phyloP scores from a whole-genome alignment of 2,113 vertebrate species.

The Colaptes auratus region DNA sequence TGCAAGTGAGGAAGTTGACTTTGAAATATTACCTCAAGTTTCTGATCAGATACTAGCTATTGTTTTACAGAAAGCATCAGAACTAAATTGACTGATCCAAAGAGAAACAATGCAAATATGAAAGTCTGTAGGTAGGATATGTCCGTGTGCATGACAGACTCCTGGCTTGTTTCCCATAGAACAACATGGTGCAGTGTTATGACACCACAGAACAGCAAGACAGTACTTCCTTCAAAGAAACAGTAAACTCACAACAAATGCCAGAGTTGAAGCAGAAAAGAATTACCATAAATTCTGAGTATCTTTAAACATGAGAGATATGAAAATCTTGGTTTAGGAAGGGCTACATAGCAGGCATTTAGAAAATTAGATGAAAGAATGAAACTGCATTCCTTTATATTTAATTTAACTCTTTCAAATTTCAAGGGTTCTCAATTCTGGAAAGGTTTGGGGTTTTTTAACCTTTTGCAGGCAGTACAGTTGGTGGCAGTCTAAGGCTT shows the following conservation, averaged over 20 bases:
- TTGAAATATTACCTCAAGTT: background rate
- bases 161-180: background rate
- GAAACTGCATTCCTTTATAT: background rate
- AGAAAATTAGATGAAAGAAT: background rate
- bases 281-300: background rate
- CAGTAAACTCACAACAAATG: background rate
- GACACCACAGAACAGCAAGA: rapidly evolving
- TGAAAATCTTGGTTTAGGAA: background rate
- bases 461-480: rapidly evolving
- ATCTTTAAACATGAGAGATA: background rate
- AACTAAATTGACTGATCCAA: background rate
- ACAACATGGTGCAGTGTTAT: background rate
- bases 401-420: background rate
- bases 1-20: background rate
- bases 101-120: background rate
- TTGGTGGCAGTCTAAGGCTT: background rate
- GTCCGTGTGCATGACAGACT: background rate
- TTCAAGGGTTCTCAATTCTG: background rate
- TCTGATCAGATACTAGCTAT: background rate
- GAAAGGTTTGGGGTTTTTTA: background rate
- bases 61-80: background rate
- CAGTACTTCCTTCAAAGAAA: background rate
- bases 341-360: background rate
- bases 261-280: background rate
- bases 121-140: background rate